A percentile compares a stretch with the other conserved stretches of the same genome.
Evolutionary conservation across 2,888 invertebrate species (phyloP).

Genomic region (Sminthurides aquaticus): DNA sequence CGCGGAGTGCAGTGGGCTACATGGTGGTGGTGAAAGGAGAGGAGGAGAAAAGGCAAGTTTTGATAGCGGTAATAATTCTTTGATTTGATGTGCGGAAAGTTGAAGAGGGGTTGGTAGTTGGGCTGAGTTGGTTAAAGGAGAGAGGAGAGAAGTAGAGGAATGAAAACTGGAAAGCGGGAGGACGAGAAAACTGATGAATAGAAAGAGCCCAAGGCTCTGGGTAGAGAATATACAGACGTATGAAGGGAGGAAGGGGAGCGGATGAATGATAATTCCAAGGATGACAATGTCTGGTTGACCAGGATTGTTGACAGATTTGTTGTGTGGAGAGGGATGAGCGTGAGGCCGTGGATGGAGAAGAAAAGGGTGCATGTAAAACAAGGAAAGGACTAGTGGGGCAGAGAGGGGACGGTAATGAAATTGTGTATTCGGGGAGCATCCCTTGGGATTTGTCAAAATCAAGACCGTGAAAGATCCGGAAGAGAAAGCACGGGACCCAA

Average conservation of each 20-base stretch:
- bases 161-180: background rate
- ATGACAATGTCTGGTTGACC: background rate
- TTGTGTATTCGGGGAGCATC: slow-evolving; percentile 38
- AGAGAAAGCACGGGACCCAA: background rate
- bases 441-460: slow-evolving; percentile 30
- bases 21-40: slow-evolving; percentile 13
- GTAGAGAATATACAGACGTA: background rate
- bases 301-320: slow-evolving; percentile 7
- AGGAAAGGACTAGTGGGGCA: background rate
- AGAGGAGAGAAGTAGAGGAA: background rate
- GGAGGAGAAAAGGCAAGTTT: slow-evolving; percentile 13
- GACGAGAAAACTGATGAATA: background rate
- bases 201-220: background rate
- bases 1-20: background rate
- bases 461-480: slow-evolving; percentile 1
- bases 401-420: slow-evolving; percentile 31
- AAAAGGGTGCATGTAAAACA: background rate
- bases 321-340: too few relatives aligned
- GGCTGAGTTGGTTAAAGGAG: background rate
- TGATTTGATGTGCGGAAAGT: slow-evolving; percentile 7
- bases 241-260: background rate
- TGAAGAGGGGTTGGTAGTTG: background rate
- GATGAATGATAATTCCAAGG: background rate
- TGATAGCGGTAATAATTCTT: slow-evolving; percentile 8
- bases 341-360: too few relatives aligned